These are phyloP conservation scores for Stegastes partitus DNA, from an alignment of 2,113 vertebrate genomes.

Conservation along the genomic window DNA sequence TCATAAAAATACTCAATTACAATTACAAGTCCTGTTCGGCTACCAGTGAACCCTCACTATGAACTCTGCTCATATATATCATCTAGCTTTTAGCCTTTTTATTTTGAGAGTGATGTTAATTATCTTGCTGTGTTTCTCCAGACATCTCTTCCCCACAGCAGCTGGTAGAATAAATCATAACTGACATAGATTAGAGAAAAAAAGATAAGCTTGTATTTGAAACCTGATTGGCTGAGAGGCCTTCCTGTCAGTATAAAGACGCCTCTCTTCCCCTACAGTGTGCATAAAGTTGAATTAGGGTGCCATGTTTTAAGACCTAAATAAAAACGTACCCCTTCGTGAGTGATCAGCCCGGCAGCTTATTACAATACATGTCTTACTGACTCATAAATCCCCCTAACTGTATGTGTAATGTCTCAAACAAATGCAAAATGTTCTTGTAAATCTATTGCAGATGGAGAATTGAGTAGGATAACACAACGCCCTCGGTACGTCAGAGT, in stretches of 20 bases:
- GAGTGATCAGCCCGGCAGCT: neutral
- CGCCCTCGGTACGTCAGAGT: constrained; percentile 18
- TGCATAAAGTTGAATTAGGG: neutral
- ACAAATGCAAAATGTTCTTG: constrained; percentile 34
- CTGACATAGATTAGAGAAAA: too few species aligned
- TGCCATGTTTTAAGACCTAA: neutral
- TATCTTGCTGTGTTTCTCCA: neutral
- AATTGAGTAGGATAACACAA: constrained; percentile 35
- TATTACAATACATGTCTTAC: neutral
- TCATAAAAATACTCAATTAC: too few species aligned
- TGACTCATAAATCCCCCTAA: neutral
- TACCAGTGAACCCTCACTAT: too few species aligned
- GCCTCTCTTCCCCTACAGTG: neutral
- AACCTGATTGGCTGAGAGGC: neutral
- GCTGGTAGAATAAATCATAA: neutral
- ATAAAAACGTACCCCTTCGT: neutral
- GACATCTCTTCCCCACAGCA: neutral
- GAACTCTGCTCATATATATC: too few species aligned
- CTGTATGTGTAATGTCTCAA: constrained; percentile 1
- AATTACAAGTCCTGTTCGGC: too few species aligned
- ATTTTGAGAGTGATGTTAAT: neutral
- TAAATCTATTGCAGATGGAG: constrained; percentile 58
- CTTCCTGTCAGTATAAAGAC: too few species aligned
- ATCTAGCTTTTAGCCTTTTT: neutral
- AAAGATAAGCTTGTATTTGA: too few species aligned